Base-by-base conservation (phyloP, 2,797 vertebrate genomes). In the Peromyscus nudipes region DNA sequence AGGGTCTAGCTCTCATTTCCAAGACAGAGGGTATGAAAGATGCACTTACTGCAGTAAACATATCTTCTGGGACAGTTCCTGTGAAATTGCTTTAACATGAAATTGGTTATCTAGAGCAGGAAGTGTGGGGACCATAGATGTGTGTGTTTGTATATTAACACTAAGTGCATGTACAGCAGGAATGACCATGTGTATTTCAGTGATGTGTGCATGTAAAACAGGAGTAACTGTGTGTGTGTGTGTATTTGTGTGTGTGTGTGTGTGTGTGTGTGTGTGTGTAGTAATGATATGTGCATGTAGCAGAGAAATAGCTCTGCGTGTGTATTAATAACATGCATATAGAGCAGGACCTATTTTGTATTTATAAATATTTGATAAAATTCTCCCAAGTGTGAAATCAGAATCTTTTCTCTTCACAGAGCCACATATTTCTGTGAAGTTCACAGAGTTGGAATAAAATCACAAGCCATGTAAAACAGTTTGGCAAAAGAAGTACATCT, bases 301-400 rank as follows among this genome's bases (percentile, higher is more conserved):
- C 86, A 7, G 9, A 84, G n/a, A 64, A 92, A n/a, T 77, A 64
- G 55, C 90, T 73, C 27, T 83, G 29, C 40, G 4, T 87, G 46
- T 89, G 55, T 91, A 55, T 86, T 94, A 92, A 92, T 94, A 69
- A 80, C 55, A 95, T 46, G 37, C 49, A 46, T 77, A 12, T 64
- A 83, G 49, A 93, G 5, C 8, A 93, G 13, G 62, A 90, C 92
- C 91, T 94, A 79, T 90, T 97, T 94, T 97, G n/a, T 93, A 71
- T 88, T 96, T 94, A 94, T 97, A 97, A 97, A 98, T 97, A 98
- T 97, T 96, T 97, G 89, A 94, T 94, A 94, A 95, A 96, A 94
- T 88, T 94, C 73, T 96, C 64, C 75, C 93, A 95, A 97, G 80
- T 92, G 91, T 97, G 94, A 97, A 97, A 97, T 97, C 91, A 19